These are phyloP conservation scores for Dinomys branickii DNA, from an alignment of 2,113 vertebrate species.

Conservation along the genomic window DNA sequence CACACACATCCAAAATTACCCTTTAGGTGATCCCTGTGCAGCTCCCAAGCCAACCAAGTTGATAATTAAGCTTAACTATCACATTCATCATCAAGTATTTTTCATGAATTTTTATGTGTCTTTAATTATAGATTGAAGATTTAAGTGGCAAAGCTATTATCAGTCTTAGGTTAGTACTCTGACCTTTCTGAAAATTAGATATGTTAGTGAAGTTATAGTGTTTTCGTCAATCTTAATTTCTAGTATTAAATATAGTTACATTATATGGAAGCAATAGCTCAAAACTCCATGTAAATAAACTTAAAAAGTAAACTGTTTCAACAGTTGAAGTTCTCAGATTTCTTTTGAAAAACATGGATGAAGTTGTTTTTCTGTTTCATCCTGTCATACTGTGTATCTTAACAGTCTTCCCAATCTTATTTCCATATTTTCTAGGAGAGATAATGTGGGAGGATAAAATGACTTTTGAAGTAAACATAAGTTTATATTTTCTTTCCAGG, in stretches of 20 bases:
- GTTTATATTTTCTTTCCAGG: background rate
- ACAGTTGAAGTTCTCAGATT: background rate
- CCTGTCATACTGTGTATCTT: background rate
- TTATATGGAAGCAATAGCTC: background rate
- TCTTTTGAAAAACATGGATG: constrained; percentile 10
- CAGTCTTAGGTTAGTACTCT: background rate
- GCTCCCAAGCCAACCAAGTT: background rate
- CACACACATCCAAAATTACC: background rate
- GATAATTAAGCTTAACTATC: background rate
- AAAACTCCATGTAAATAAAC: background rate
- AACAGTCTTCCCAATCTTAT: background rate
- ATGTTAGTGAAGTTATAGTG: background rate
- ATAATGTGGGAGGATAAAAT: background rate
- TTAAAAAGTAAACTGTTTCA: background rate
- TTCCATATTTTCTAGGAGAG: background rate
- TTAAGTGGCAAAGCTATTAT: background rate
- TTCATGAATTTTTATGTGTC: background rate
- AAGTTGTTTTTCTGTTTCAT: background rate
- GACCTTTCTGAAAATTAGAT: background rate
- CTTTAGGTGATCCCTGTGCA: background rate
- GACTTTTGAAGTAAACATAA: constrained; percentile 12
- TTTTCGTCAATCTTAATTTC: background rate
- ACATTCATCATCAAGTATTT: background rate
- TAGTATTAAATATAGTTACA: background rate
- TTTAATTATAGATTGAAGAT: background rate